These are phyloP conservation scores for Pseudeuparius sepicola DNA, from an alignment of 2,888 invertebrate species.

Conservation along the genomic window DNA sequence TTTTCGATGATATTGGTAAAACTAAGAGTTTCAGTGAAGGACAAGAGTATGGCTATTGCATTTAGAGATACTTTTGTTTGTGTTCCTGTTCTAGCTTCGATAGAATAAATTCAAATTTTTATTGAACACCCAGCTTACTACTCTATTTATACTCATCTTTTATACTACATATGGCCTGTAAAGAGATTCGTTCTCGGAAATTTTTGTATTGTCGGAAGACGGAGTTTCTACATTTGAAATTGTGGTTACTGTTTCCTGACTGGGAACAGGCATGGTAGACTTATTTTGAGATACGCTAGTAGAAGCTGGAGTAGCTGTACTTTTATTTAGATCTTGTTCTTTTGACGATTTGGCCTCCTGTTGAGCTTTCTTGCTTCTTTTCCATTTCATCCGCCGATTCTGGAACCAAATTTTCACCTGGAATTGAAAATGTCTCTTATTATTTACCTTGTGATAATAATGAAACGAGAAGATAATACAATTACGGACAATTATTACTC, in stretches of 20 bases:
- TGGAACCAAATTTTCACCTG: slow-evolving; percentile 99
- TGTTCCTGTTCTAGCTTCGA: too few species aligned
- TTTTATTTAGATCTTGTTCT: slow-evolving; percentile 27
- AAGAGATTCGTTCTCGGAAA: slow-evolving; percentile 37
- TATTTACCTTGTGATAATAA: too few species aligned
- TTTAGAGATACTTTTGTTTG: too few species aligned
- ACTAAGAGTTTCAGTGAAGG: too few species aligned
- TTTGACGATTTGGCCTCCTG: slow-evolving; percentile 66
- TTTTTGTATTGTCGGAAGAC: slow-evolving; percentile 27
- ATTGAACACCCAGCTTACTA: too few species aligned
- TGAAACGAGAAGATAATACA: too few species aligned
- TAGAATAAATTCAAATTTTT: too few species aligned
- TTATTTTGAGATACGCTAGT: slow-evolving; percentile 23
- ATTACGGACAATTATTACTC: too few species aligned
- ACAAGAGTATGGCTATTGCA: too few species aligned
- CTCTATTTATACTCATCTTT: slow-evolving; percentile 20
- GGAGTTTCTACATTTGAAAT: slow-evolving; percentile 22
- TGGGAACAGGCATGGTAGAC: slow-evolving; percentile 22
- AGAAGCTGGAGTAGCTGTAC: slow-evolving; percentile 22
- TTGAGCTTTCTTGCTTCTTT: slow-evolving; percentile 91
- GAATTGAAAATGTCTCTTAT: slow-evolving; percentile 22
- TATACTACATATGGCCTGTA: slow-evolving; percentile 43
- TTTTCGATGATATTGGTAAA: too few species aligned
- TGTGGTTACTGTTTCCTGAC: slow-evolving; percentile 21
- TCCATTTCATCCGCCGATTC: slow-evolving; percentile 98